Conservation (phyloP, 1,140 invertebrate genomes). For the Holotrichia oblita region DNA sequence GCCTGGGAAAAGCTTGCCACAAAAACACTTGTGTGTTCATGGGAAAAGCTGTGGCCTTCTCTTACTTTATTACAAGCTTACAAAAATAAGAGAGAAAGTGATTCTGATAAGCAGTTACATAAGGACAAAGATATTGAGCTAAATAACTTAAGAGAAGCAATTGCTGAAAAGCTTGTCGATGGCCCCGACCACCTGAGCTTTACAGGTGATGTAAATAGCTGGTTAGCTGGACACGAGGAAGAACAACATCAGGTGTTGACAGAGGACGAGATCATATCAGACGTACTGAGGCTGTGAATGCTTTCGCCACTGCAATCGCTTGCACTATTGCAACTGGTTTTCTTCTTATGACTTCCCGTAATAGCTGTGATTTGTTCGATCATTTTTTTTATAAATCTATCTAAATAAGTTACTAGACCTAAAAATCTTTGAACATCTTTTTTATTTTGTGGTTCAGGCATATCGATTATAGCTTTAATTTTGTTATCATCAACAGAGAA, state of each 20-base stretch:
- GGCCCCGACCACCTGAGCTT: background rate
- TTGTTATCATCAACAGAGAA: too few species aligned
- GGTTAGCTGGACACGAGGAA: background rate
- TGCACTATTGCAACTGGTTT: background rate
- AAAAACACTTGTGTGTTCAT: background rate
- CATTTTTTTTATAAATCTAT: too few species aligned
- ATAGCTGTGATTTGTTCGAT: too few species aligned
- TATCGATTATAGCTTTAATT: too few species aligned
- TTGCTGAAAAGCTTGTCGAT: background rate
- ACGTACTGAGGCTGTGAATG: background rate
- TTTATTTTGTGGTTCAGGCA: too few species aligned
- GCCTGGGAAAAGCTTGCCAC: background rate
- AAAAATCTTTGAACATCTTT: too few species aligned
- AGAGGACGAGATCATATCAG: background rate
- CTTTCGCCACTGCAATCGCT: background rate
- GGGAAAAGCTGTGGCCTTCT: background rate
- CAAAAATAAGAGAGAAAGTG: too few species aligned
- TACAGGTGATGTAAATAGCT: background rate
- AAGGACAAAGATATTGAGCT: background rate
- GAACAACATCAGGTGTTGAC: background rate
- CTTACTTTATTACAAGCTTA: too few species aligned
- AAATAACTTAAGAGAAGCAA: conserved; percentile 14
- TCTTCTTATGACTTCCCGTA: too few species aligned
- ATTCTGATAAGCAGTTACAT: background rate
- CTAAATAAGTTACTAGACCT: too few species aligned